phyloP scores from a whole-genome alignment of 2,888 invertebrate genomes.

The Rotaria macrura region DNA sequence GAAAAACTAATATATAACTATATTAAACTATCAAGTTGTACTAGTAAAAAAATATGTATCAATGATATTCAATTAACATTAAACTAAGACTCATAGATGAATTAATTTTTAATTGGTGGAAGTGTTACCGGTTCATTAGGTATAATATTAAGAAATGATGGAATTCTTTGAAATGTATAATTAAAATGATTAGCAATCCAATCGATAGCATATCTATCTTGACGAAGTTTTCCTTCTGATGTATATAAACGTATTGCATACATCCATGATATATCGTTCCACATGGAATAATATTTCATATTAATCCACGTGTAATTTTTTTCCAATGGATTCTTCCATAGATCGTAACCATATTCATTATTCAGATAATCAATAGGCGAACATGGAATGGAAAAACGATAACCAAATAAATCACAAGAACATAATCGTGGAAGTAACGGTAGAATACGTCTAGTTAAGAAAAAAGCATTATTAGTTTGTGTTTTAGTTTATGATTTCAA shows the following conservation, averaged over 20 bases:
- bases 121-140: neutral
- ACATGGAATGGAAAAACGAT: conserved; percentile 25
- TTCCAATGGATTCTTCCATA: conserved; percentile 17
- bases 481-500: no score
- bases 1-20: no score
- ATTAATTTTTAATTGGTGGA: neutral
- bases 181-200: neutral
- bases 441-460: neutral
- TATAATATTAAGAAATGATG: neutral
- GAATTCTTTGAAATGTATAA: neutral
- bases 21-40: no score
- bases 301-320: conserved; percentile 25
- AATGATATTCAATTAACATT: no score
- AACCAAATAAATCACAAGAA: conserved; percentile 24
- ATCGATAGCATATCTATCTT: conserved; percentile 9
- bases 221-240: neutral
- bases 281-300: neutral
- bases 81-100: no score
- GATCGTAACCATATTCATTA: conserved; percentile 19
- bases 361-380: conserved; percentile 11
- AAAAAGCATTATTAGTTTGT: no score
- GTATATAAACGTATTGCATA: conserved; percentile 24
- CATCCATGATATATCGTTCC: conserved; percentile 19
- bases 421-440: conserved; percentile 13
- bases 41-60: no score